Evolutionary conservation across 1,140 invertebrate genomes (phyloP), one percentile per base, ranked within the genome.

Genomic region (Zaprionus nigranus): DNA sequence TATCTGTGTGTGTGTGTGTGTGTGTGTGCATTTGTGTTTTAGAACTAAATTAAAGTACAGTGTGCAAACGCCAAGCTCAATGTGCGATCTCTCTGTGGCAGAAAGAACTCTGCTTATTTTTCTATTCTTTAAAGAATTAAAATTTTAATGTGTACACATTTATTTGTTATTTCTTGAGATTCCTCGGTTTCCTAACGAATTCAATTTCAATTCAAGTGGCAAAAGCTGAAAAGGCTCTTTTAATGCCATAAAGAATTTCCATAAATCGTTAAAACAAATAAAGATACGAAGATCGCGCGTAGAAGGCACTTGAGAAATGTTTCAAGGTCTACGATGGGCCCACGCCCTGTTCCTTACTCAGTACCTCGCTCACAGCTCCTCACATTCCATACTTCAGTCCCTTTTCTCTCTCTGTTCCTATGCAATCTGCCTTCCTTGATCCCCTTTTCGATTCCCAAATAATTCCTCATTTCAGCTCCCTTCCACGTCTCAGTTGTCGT

Each of bases 1-100:
- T 73, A 13, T 73, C 43, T 30, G 17, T 36, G 17, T 53, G 54
- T 43, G 38, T 69, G 51, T 30, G 56, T 38, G 6, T 26, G 17
- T 36, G 24, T 36, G 62, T 54, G 43, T 36, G 51, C 53, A 38
- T 38, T 26, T 24, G 49, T 60, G 2, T 11, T 38, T 4, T 36
- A 11, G n/a, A 30, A 3, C 57, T 12, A 20, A 26, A 30, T 26
- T 30, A 46, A 30, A 13, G n/a, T 58, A 58, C 15, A 43, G 40
- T 66, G 46, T 13, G 56, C 15, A 11, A 20, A 61, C 13, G 26
- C 22, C 30, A 20, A 49, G 26, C 38, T 15, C 13, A 40, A 40
- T 40, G 38, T 40, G n/a, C n/a, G 40, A 46, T 46, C 40, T 46
- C 40, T 46, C 38, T 34, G 9, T 34, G 30, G 30, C 9, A 34